Conservation (phyloP, 1,140 invertebrate genomes). For the Hirudo medicinalis region DNA sequence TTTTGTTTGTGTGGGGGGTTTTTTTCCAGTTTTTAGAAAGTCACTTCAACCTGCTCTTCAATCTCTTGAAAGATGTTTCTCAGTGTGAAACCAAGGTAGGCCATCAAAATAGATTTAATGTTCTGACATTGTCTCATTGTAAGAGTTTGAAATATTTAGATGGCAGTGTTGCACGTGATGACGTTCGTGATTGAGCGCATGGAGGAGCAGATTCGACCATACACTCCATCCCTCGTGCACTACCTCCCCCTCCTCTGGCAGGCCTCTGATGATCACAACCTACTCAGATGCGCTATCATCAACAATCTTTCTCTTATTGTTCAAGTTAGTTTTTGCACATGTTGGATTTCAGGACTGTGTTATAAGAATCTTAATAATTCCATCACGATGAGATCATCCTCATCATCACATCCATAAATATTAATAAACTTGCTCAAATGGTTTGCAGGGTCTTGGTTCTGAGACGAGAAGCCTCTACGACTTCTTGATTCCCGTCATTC, state of each 20-base stretch:
- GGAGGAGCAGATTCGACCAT: constrained; percentile 58
- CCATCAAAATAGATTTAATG: not conserved
- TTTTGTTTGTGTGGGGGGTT: constrained; percentile 24
- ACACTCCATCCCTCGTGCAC: constrained; percentile 53
- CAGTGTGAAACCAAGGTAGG: constrained; percentile 82
- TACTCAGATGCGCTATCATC: constrained; percentile 79
- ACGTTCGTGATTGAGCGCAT: constrained; percentile 77
- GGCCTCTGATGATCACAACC: constrained; percentile 70
- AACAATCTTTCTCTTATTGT: constrained; percentile 67
- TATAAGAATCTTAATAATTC: not conserved
- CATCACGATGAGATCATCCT: not conserved
- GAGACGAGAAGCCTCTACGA: constrained; percentile 47
- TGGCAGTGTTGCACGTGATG: constrained; percentile 75
- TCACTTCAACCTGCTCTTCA: constrained; percentile 63
- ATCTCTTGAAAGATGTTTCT: constrained; percentile 67
- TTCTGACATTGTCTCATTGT: not conserved
- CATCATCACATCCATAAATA: not conserved
- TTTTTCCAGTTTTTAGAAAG: constrained; percentile 59
- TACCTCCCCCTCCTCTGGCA: constrained; percentile 77
- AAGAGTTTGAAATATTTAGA: constrained; percentile 41
- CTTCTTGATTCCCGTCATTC: constrained; percentile 62
- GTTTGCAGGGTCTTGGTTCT: constrained; percentile 49
- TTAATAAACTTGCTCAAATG: constrained; percentile 26
- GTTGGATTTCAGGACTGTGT: not conserved
- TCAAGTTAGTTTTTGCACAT: constrained; percentile 44